Evolutionary conservation across 1,140 invertebrate genomes (phyloP), one percentile per base, ranked within the genome.

Genomic region (Meteorus sp.): DNA sequence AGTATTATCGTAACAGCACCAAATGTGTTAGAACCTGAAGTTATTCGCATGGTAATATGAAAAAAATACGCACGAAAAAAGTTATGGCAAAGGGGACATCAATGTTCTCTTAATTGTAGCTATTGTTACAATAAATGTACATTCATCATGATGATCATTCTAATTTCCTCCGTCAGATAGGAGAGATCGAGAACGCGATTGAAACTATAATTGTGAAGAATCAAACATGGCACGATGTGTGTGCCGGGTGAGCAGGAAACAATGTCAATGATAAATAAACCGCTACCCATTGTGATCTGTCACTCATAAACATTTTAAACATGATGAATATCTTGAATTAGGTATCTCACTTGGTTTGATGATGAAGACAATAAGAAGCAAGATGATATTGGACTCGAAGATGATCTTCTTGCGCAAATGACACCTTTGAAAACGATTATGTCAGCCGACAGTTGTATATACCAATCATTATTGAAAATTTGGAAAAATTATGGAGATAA

Each of bases 1-100:
- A 77, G 70, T 62, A 73, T 81, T 48, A 75, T 82, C 52, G 52
- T 82, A n/a, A 75, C 69, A 7, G 80, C 79, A 0, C 74, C 79
- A 13, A 80, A 82, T 59, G 65, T 82, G 11, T 61, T 82, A 33
- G 68, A 75, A 8, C 76, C 75, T 3, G 64, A 77, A 63, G 70
- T 82, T 37, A 64, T 82, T 41, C 60, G 67, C 60, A 63, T 70
- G 70, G 81, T 82, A 74, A 69, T 66, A 56, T 39, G 44, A 50
- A 15, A 33, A 56, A n/a, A n/a, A n/a, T n/a, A n/a, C n/a, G n/a
- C n/a, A n/a, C n/a, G n/a, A n/a, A n/a, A n/a, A n/a, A n/a, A n/a
- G n/a, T n/a, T n/a, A n/a, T n/a, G n/a, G n/a, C n/a, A n/a, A n/a
- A n/a, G n/a, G n/a, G n/a, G n/a, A n/a, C n/a, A n/a, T n/a, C n/a